A percentile compares a stretch with the other conserved stretches of the same genome.
Evolutionary conservation across 2,113 vertebrate species (phyloP).

Genomic region (Pelecanus crispus): DNA sequence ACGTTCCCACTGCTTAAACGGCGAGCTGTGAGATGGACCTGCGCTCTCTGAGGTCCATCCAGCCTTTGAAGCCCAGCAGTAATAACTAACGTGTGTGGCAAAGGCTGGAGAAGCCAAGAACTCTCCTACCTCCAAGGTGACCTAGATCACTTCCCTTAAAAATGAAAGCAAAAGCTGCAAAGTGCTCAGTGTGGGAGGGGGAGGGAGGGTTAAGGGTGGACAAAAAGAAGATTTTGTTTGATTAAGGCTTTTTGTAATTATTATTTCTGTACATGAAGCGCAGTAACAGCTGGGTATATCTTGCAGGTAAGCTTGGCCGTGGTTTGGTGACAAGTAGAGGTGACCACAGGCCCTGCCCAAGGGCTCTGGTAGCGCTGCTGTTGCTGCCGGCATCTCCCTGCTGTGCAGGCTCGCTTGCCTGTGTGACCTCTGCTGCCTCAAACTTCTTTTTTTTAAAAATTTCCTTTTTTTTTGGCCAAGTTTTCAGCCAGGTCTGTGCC

Average conservation of each 20-base stretch:
- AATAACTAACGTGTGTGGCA: fast-evolving
- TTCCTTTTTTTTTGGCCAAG: background rate
- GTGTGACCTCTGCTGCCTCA: background rate
- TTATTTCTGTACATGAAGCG: background rate
- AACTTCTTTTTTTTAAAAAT: background rate
- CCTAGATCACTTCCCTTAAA: background rate
- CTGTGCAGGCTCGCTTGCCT: fast-evolving
- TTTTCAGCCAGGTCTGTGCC: background rate
- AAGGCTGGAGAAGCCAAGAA: background rate
- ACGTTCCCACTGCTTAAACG: background rate
- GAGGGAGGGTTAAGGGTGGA: background rate
- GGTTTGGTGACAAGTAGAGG: background rate
- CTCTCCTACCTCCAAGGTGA: background rate
- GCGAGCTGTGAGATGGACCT: background rate
- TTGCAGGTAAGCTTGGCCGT: background rate
- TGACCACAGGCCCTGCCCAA: background rate
- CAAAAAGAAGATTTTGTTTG: background rate
- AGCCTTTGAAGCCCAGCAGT: background rate
- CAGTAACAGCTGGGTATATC: background rate
- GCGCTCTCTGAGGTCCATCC: background rate
- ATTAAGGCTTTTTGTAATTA: background rate
- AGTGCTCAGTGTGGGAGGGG: background rate
- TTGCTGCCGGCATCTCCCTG: fast-evolving
- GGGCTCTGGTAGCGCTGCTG: background rate
- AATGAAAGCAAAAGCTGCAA: background rate